Evolutionary conservation across 2,113 vertebrate species (phyloP).

Genomic region (Gracilinanus agilis): DNA sequence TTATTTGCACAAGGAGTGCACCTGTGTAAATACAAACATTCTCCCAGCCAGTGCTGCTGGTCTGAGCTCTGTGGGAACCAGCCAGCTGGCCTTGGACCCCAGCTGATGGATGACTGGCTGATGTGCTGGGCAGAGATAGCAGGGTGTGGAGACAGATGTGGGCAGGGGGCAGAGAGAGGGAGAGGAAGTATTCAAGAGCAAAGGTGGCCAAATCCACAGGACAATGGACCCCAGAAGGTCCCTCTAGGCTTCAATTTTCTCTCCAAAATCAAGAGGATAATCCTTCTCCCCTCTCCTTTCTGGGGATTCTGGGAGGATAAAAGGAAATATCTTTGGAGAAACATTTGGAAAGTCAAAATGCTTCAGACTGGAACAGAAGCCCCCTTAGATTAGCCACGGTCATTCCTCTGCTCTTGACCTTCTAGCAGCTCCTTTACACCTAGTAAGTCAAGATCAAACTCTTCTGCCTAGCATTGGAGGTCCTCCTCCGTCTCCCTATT

Average conservation of each 20-base stretch:
- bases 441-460: background rate
- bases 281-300: background rate
- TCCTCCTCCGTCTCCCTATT: background rate
- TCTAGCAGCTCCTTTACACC: background rate
- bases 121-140: background rate
- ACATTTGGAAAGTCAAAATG: background rate
- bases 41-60: background rate
- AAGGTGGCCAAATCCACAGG: background rate
- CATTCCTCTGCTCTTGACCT: background rate
- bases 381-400: background rate
- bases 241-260: background rate
- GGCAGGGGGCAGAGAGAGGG: no score
- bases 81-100: background rate
- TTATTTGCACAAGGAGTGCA: background rate
- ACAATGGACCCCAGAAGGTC: background rate
- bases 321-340: background rate
- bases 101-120: background rate
- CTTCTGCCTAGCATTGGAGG: background rate
- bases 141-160: background rate
- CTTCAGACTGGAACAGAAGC: background rate
- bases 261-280: background rate
- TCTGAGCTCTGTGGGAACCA: background rate
- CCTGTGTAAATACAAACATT: conserved; percentile 2
- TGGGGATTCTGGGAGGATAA: background rate
- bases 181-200: background rate